Conservation (phyloP, 2,888 invertebrate species). For the Nemoura dubitans region DNA sequence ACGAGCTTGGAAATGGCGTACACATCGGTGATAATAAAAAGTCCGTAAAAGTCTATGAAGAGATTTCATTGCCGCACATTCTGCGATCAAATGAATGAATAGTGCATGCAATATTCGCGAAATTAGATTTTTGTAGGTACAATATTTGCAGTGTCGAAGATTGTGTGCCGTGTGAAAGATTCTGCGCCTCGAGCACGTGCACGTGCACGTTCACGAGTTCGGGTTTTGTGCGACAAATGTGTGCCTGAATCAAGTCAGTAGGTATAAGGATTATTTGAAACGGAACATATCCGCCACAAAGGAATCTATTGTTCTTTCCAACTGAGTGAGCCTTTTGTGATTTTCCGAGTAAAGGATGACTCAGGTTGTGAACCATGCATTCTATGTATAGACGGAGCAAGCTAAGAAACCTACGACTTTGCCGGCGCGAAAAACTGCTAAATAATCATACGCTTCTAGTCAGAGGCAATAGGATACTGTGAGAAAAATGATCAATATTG, state of each 20-base stretch:
- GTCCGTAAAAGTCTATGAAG: not conserved
- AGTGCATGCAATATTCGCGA: not conserved
- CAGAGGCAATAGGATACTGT: not conserved
- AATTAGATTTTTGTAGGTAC: not conserved
- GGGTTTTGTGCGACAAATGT: not conserved
- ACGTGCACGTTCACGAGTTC: not conserved
- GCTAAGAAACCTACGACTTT: not conserved
- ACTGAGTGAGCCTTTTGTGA: conserved; percentile 45
- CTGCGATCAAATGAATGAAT: not conserved
- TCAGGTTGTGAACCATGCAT: not conserved
- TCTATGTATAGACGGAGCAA: not conserved
- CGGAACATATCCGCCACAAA: conserved; percentile 44
- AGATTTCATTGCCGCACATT: not conserved
- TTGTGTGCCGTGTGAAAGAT: not conserved
- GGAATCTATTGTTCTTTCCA: conserved; percentile 47
- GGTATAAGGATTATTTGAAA: conserved; percentile 32
- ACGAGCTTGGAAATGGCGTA: too few relatives aligned
- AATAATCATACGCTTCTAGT: not conserved
- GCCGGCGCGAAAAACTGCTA: not conserved
- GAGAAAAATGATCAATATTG: too few relatives aligned
- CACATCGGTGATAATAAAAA: not conserved
- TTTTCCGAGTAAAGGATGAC: not conserved
- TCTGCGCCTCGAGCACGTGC: not conserved
- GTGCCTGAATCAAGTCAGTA: not conserved
- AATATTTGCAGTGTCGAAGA: not conserved